phyloP scores from a whole-genome alignment of 2,113 vertebrate species.

The Rhagologus leucostigma region DNA sequence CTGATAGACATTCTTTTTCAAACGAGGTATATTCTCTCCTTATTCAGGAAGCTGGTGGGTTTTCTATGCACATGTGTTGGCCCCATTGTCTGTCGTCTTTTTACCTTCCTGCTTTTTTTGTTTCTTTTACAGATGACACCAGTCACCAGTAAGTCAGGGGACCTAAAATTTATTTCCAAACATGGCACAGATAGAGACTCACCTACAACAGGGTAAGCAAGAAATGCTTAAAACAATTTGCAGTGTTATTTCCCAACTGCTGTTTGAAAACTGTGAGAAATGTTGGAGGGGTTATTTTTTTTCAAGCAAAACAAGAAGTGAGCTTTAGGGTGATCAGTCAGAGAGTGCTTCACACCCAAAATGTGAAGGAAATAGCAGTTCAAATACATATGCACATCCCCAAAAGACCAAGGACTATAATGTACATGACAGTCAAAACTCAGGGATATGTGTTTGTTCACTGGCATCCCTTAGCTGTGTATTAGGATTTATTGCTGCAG shows the following conservation, averaged over 20 bases:
- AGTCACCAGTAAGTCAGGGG: slow-evolving; percentile 74
- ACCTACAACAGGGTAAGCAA: slow-evolving; percentile 75
- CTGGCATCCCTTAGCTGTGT: neutral
- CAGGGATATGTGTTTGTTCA: neutral
- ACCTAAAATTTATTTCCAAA: slow-evolving; percentile 76
- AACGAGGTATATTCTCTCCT: slow-evolving; percentile 59
- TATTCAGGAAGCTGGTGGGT: slow-evolving; percentile 63
- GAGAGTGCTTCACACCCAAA: neutral
- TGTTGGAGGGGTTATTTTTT: neutral
- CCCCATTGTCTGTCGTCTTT: slow-evolving; percentile 25
- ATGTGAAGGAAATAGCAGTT: neutral
- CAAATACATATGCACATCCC: neutral
- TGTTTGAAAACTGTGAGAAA: neutral
- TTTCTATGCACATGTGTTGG: slow-evolving; percentile 57
- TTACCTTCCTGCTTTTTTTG: slow-evolving; percentile 20
- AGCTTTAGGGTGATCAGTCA: neutral
- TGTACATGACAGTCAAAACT: neutral
- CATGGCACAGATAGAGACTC: slow-evolving; percentile 74
- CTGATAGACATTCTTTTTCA: slow-evolving; percentile 55
- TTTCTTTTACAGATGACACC: slow-evolving; percentile 77
- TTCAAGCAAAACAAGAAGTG: neutral
- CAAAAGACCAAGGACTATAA: neutral
- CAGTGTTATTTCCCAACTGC: neutral
- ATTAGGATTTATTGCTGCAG: neutral
- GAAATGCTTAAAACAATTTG: neutral